Conservation (phyloP, 1,140 invertebrate species). For the Lordiphosa clarofinis region DNA sequence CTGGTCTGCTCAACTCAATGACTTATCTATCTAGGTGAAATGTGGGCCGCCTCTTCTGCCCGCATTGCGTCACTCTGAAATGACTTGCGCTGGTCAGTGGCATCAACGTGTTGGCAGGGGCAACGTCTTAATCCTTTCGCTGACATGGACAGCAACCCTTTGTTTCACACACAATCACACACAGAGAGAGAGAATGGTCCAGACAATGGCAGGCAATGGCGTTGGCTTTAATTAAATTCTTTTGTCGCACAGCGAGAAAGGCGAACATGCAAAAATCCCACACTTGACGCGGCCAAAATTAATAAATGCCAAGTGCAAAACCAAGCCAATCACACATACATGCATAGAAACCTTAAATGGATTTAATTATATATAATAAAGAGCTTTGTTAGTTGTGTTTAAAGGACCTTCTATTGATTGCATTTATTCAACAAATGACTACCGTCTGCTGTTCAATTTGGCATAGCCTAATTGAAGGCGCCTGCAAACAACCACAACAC, state of each 20-base stretch:
- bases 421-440: conserved; percentile 28
- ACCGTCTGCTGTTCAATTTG: conserved; percentile 59
- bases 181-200: conserved; percentile 3
- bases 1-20: background rate
- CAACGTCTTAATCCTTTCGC: conserved; percentile 62
- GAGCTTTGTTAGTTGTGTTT: conserved; percentile 42
- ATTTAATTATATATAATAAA: no score
- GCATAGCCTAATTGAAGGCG: conserved; percentile 52
- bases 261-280: conserved; percentile 59
- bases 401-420: conserved; percentile 34
- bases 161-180: conserved; percentile 28
- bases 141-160: conserved; percentile 20
- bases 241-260: conserved; percentile 45
- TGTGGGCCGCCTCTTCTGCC: conserved; percentile 1
- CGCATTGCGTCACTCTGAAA: conserved; percentile 1
- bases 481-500: conserved; percentile 30
- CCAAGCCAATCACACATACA: conserved; percentile 19
- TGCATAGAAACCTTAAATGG: background rate
- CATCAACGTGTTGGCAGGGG: conserved; percentile 10
- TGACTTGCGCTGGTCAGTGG: conserved; percentile 1
- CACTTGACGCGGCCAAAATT: conserved; percentile 37
- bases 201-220: conserved; percentile 43
- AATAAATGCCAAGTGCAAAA: conserved; percentile 34
- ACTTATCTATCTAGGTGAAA: background rate
- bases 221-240: conserved; percentile 69